Conservation (phyloP, 2,888 invertebrate genomes). For the Phengaris arion region DNA sequence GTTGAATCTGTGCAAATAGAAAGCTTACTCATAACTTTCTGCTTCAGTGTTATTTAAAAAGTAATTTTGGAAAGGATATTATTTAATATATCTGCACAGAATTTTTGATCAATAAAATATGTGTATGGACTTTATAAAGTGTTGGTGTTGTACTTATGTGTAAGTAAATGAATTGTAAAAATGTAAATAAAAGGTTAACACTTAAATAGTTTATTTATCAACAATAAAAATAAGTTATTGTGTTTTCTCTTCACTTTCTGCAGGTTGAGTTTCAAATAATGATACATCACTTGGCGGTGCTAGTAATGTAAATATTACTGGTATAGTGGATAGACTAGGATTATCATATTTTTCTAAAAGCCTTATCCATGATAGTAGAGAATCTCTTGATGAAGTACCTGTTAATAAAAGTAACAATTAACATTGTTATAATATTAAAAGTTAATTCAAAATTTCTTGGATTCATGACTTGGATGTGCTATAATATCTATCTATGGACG, state of each 20-base stretch:
- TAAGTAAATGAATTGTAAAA: slow-evolving; percentile 31
- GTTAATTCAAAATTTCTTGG: too few species aligned
- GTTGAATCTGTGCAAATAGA: not conserved
- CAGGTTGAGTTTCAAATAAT: slow-evolving; percentile 58
- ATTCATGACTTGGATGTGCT: too few species aligned
- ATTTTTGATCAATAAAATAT: not conserved
- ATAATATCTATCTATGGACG: too few species aligned
- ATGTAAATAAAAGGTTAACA: slow-evolving; percentile 35
- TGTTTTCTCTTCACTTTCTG: slow-evolving; percentile 43
- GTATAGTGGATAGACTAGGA: slow-evolving; percentile 84
- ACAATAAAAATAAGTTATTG: slow-evolving; percentile 20
- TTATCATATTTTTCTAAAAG: slow-evolving; percentile 87
- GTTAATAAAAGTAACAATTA: slow-evolving; percentile 39
- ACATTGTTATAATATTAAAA: not conserved
- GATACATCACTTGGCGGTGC: slow-evolving; percentile 78
- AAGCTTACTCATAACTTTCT: not conserved
- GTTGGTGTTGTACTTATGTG: slow-evolving; percentile 28
- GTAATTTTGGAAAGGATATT: not conserved
- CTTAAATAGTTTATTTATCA: slow-evolving; percentile 34
- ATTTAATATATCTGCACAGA: slow-evolving; percentile 2
- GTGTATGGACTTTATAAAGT: slow-evolving; percentile 15
- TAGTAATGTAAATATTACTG: slow-evolving; percentile 91
- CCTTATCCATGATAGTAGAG: slow-evolving; percentile 94
- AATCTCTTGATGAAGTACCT: slow-evolving; percentile 94
- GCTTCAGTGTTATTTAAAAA: not conserved